Conservation (phyloP, 2,113 vertebrate species). For the Laterallus jamaicensis region DNA sequence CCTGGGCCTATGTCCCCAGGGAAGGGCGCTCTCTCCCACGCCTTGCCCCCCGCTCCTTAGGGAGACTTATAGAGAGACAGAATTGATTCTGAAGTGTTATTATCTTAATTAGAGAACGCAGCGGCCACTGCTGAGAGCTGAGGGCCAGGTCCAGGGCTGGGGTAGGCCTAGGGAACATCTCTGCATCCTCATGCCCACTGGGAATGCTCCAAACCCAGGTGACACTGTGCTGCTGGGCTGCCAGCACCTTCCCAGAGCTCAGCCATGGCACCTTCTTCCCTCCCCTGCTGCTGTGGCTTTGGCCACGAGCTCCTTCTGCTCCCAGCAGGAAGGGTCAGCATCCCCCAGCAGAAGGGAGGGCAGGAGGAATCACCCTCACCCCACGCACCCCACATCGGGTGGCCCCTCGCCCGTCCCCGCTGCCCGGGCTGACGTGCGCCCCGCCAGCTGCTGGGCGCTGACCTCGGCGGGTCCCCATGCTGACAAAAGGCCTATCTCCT, state of each 20-base stretch:
- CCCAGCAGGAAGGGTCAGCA: constrained; percentile 29
- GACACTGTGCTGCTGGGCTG: not conserved
- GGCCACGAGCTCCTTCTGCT: not conserved
- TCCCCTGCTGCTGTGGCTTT: rapidly evolving
- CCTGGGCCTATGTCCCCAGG: not conserved
- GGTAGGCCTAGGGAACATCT: not conserved
- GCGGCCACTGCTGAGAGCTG: not conserved
- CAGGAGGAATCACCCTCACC: constrained; percentile 43
- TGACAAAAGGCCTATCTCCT: constrained; percentile 88
- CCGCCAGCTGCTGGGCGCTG: constrained; percentile 53
- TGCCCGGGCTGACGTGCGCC: not conserved
- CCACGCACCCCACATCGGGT: not conserved
- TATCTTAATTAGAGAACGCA: not conserved
- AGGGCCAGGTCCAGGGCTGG: not conserved
- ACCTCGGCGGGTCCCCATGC: constrained; percentile 68
- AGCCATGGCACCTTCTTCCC: not conserved
- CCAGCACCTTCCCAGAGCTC: not conserved
- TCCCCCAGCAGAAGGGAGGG: constrained; percentile 36
- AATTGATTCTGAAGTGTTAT: not conserved
- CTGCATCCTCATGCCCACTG: not conserved
- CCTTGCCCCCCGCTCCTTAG: not conserved
- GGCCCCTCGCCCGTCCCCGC: not conserved
- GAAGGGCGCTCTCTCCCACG: not conserved
- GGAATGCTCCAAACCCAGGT: not conserved
- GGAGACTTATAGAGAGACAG: not conserved